Evolutionary conservation across 2,797 vertebrate genomes (phyloP).

Genomic region (Sebastes melanostomus): DNA sequence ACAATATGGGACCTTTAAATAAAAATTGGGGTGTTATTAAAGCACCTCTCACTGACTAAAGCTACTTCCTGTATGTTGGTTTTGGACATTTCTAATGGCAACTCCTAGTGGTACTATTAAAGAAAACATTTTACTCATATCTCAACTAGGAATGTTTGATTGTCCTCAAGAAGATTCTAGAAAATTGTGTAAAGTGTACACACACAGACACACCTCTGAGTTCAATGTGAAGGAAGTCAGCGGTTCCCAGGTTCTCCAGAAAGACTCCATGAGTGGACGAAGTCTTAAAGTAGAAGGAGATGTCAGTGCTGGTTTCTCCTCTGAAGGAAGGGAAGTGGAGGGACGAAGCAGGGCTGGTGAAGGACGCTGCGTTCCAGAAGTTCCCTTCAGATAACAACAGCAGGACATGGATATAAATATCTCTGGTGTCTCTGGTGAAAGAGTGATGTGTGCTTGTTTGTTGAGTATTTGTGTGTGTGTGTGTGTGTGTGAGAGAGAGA

Average conservation of each 20-base stretch:
- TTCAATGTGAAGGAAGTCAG: slow-evolving; percentile 91
- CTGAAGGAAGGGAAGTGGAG: slow-evolving; percentile 92
- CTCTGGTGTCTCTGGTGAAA: background rate
- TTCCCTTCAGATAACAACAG: slow-evolving; percentile 78
- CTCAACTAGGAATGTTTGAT: background rate
- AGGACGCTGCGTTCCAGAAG: slow-evolving; percentile 95
- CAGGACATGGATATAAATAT: background rate
- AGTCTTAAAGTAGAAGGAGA: slow-evolving; percentile 98
- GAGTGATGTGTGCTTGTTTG: background rate
- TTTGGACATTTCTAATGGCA: background rate
- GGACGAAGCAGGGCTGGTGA: slow-evolving; percentile 89
- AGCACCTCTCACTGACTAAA: background rate
- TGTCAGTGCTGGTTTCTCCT: slow-evolving; percentile 91
- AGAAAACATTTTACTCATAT: background rate
- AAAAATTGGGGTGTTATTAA: too few relatives aligned
- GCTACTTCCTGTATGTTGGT: background rate
- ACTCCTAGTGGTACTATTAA: background rate
- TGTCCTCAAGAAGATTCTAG: background rate
- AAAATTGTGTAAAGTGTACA: background rate
- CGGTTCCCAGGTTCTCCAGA: slow-evolving; percentile 91
- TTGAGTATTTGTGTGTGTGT: too few relatives aligned
- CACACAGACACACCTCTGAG: slow-evolving; percentile 84
- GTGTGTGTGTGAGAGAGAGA: too few relatives aligned
- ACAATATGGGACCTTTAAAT: too few relatives aligned
- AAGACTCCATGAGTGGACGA: slow-evolving; percentile 92